phyloP scores from a whole-genome alignment of 2,888 invertebrate genomes.

The Helleia helle region DNA sequence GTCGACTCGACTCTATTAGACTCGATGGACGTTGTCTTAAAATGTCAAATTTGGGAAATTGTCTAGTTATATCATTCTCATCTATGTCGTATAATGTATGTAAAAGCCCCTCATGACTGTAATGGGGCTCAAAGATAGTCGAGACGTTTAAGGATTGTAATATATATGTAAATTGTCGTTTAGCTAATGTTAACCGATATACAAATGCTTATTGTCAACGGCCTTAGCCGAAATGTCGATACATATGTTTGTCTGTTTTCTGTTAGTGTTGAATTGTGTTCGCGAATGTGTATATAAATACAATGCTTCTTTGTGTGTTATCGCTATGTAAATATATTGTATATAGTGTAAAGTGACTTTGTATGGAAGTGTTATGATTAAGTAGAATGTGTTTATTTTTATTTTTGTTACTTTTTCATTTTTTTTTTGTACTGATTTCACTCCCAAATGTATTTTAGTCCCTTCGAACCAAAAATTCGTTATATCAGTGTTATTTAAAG shows the following conservation, averaged over 20 bases:
- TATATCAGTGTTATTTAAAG: slow-evolving; percentile 33
- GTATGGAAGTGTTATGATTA: slow-evolving; percentile 30
- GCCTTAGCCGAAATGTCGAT: neutral
- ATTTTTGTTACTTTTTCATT: slow-evolving; percentile 38
- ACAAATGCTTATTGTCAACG: too few relatives aligned
- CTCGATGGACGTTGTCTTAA: too few relatives aligned
- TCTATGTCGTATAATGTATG: too few relatives aligned
- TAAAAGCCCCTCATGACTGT: too few relatives aligned
- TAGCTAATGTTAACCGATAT: slow-evolving; percentile 3
- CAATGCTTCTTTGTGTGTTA: slow-evolving; percentile 11
- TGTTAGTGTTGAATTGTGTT: too few relatives aligned
- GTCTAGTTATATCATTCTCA: too few relatives aligned
- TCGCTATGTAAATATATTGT: slow-evolving; percentile 11
- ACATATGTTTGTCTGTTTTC: slow-evolving; percentile 2
- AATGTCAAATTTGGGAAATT: neutral
- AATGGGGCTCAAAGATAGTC: neutral
- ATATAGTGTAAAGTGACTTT: slow-evolving; percentile 26
- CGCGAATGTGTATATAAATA: slow-evolving; percentile 9
- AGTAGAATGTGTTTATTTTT: slow-evolving; percentile 40
- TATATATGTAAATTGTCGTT: neutral
- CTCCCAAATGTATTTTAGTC: slow-evolving; percentile 41
- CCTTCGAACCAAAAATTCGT: slow-evolving; percentile 42
- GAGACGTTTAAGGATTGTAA: neutral
- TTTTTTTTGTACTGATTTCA: slow-evolving; percentile 27
- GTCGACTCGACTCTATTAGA: too few relatives aligned